These are phyloP conservation scores for Circaetus cinerascens DNA, from an alignment of 2,113 vertebrate species.

Conservation along the genomic window DNA sequence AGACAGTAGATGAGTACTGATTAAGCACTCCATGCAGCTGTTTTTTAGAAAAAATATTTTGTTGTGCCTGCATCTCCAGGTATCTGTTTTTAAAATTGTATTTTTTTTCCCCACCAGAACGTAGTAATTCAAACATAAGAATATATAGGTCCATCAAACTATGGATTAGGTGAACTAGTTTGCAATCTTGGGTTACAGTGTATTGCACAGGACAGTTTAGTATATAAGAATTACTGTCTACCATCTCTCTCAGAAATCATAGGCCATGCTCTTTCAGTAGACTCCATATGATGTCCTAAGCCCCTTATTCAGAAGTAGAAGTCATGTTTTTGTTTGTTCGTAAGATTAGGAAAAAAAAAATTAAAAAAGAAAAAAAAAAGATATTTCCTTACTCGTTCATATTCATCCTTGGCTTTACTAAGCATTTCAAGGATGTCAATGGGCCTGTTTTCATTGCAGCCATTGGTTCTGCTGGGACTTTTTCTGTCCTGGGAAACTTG, in stretches of 20 bases:
- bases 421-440: constrained; percentile 96
- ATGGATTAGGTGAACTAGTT: background rate
- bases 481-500: constrained; percentile 78
- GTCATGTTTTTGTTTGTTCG: background rate
- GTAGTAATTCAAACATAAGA: background rate
- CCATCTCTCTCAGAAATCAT: background rate
- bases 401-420: constrained; percentile 96
- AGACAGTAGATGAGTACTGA: background rate
- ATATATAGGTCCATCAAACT: background rate
- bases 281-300: background rate
- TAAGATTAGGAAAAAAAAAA: background rate
- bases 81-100: background rate
- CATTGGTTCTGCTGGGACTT: constrained; percentile 80
- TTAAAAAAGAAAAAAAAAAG: background rate
- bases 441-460: constrained; percentile 77
- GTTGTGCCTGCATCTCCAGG: background rate
- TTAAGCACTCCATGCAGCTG: background rate
- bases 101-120: background rate
- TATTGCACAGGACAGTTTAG: background rate
- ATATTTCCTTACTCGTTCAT: constrained; percentile 83
- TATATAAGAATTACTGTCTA: background rate
- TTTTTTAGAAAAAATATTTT: background rate
- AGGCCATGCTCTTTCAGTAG: background rate
- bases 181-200: background rate
- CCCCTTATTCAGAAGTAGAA: background rate